Percentiles rank a stretch among this genome's conserved stretches.
Evolutionary conservation across 2,113 vertebrate species (phyloP).

Genomic region (Malurus elegans): DNA sequence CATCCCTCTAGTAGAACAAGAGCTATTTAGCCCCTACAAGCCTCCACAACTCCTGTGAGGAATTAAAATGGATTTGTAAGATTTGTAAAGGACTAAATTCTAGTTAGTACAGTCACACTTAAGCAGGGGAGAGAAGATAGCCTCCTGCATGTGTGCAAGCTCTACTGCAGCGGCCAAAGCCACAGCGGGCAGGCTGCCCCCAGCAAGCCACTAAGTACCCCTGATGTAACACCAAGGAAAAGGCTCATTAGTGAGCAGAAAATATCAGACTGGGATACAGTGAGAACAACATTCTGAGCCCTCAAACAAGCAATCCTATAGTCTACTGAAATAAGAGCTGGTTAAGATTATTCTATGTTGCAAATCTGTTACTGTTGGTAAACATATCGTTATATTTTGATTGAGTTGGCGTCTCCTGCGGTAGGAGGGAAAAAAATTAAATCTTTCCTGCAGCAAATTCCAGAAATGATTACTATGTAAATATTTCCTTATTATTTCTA

Average conservation of each 20-base stretch:
- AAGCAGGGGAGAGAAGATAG: neutral
- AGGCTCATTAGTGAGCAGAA: accelerated
- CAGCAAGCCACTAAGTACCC: neutral
- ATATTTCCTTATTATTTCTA: constrained; percentile 8
- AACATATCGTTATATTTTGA: neutral
- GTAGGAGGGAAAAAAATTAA: neutral
- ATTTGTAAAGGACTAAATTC: neutral
- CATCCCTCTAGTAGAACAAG: neutral
- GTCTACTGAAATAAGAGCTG: neutral
- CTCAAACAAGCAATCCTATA: neutral
- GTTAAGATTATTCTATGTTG: neutral
- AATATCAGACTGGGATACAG: neutral
- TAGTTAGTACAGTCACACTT: neutral
- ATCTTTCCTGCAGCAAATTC: neutral
- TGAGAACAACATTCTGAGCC: neutral
- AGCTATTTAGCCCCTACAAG: neutral
- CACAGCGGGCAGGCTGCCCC: neutral
- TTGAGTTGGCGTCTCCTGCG: neutral
- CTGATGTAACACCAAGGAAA: neutral
- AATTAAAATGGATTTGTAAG: neutral
- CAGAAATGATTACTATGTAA: constrained; percentile 1
- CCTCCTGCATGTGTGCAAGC: neutral
- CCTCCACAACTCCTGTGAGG: neutral
- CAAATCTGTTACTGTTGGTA: neutral
- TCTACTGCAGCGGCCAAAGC: neutral